phyloP scores from a whole-genome alignment of 2,113 vertebrate species.

The Hippopotamus amphibius region DNA sequence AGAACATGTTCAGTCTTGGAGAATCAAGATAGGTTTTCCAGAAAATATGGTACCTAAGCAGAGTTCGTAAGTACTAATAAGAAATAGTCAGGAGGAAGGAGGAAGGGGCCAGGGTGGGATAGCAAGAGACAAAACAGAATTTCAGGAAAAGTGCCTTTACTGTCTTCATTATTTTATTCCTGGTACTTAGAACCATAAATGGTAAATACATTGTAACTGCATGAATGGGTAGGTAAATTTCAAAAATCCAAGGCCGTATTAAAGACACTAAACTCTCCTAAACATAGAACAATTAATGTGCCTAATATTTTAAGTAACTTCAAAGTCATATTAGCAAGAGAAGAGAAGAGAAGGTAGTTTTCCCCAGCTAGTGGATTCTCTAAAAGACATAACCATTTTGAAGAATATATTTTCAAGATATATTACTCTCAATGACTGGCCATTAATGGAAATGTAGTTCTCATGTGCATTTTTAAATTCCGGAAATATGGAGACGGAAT shows the following conservation, averaged over 20 bases:
- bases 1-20: neutral
- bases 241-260: neutral
- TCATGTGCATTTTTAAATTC: neutral
- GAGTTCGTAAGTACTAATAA: neutral
- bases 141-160: neutral
- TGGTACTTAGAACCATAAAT: neutral
- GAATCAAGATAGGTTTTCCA: neutral
- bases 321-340: neutral
- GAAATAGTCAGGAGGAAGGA: neutral
- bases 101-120: neutral
- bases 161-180: neutral
- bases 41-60: neutral
- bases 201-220: neutral
- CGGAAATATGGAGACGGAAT: neutral
- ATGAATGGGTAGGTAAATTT: neutral
- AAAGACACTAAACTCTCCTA: neutral
- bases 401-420: neutral
- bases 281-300: neutral
- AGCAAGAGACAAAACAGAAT: neutral
- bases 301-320: neutral
- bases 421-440: neutral
- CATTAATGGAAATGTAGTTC: neutral
- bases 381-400: neutral
- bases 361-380: neutral
- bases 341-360: neutral